A percentile compares a stretch with the other conserved stretches of the same genome.
Conservation (phyloP, 2,888 invertebrate species). For the Lycocerus yunnanus region DNA sequence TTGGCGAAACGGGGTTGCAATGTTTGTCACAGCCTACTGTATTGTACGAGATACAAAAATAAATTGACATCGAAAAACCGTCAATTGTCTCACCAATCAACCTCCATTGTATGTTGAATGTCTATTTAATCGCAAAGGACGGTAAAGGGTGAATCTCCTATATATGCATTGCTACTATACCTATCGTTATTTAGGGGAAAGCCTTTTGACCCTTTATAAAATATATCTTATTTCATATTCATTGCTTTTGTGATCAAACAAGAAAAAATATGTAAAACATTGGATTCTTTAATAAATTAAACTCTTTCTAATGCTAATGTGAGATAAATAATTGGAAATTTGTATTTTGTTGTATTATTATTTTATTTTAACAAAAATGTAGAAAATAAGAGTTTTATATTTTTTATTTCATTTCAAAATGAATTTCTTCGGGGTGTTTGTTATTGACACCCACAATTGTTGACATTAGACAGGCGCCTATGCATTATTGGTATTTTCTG, state of each 20-base stretch:
- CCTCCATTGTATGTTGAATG: slow-evolving; percentile 52
- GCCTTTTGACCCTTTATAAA: slow-evolving; percentile 23
- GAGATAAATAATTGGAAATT: background rate
- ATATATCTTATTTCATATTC: slow-evolving; percentile 10
- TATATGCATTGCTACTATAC: slow-evolving; percentile 13
- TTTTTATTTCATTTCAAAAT: slow-evolving; percentile 45
- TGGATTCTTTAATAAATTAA: background rate
- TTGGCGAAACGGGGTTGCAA: slow-evolving; percentile 50
- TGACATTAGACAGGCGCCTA: slow-evolving; percentile 43
- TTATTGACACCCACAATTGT: slow-evolving; percentile 40
- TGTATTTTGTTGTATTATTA: background rate
- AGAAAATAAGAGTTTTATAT: background rate
- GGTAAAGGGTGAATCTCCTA: slow-evolving; percentile 44
- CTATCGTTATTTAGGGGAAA: slow-evolving; percentile 28
- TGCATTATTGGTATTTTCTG: slow-evolving; percentile 48
- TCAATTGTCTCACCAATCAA: slow-evolving; percentile 58
- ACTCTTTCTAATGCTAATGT: too few relatives aligned
- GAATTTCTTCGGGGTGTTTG: slow-evolving; percentile 44
- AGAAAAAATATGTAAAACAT: background rate
- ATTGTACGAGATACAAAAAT: slow-evolving; percentile 55
- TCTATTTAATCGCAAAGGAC: slow-evolving; percentile 52
- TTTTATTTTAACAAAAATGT: background rate
- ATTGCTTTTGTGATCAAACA: background rate
- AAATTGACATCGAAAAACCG: slow-evolving; percentile 57
- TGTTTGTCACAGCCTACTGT: slow-evolving; percentile 53